A percentile compares a stretch with the other conserved stretches of the same genome.
These are phyloP conservation scores for Falco naumanni DNA, from an alignment of 2,797 vertebrate genomes.

Conservation along the genomic window DNA sequence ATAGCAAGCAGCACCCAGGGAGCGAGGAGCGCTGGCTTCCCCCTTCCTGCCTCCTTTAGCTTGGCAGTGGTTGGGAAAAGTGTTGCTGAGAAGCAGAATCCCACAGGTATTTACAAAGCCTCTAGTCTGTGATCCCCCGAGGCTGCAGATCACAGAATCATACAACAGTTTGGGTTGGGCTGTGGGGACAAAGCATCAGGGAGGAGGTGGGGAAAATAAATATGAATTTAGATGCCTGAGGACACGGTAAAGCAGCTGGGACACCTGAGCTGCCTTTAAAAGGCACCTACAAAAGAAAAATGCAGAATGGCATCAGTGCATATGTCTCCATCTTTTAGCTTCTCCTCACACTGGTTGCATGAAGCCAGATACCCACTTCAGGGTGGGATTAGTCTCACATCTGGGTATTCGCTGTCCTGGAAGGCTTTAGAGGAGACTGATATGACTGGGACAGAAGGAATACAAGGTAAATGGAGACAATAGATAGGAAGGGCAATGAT, in stretches of 20 bases:
- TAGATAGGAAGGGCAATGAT: neutral
- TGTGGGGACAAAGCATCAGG: neutral
- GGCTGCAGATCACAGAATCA: neutral
- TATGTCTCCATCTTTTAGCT: neutral
- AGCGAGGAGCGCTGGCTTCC: neutral
- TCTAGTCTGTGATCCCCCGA: neutral
- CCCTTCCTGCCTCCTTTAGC: neutral
- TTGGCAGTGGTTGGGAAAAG: neutral
- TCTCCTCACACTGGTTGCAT: neutral
- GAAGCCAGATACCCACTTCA: neutral
- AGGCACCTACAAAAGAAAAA: neutral
- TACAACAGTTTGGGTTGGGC: neutral
- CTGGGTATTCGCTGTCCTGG: neutral
- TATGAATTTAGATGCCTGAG: neutral
- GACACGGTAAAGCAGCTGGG: fast-evolving
- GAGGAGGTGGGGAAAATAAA: neutral
- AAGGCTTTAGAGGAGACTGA: neutral
- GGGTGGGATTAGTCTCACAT: neutral
- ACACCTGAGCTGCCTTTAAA: neutral
- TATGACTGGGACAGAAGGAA: neutral
- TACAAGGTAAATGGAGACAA: neutral
- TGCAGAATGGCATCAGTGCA: fast-evolving
- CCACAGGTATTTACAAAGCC: neutral
- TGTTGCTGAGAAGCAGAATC: neutral
- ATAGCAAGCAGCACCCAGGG: neutral